These are phyloP conservation scores for Nyctibius bracteatus DNA, from an alignment of 2,113 vertebrate species.

Conservation along the genomic window DNA sequence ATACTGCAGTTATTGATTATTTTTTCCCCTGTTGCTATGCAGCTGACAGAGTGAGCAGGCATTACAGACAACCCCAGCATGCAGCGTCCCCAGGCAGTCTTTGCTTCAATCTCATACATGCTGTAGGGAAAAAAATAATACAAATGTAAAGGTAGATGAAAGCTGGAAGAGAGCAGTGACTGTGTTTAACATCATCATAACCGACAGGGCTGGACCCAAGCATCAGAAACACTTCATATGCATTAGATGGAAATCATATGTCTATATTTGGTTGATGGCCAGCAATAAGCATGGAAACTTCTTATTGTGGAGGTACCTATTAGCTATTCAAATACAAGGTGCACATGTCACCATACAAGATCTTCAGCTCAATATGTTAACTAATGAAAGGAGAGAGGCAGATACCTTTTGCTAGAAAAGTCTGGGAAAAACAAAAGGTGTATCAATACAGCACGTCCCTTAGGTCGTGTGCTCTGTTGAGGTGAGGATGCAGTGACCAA, in stretches of 20 bases:
- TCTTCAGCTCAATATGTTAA: background rate
- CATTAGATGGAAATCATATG: background rate
- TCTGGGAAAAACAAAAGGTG: background rate
- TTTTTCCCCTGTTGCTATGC: background rate
- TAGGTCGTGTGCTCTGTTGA: background rate
- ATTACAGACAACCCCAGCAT: background rate
- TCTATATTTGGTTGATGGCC: background rate
- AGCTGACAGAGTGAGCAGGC: background rate
- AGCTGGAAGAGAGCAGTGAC: background rate
- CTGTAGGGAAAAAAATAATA: background rate
- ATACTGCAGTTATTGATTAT: background rate
- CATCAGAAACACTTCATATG: background rate
- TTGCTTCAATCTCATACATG: background rate
- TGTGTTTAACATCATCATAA: background rate
- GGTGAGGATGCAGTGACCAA: background rate
- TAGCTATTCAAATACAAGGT: background rate
- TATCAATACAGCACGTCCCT: background rate
- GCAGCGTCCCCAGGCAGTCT: background rate
- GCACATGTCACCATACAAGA: background rate
- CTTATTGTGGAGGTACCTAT: background rate
- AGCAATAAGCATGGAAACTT: background rate
- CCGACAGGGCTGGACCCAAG: background rate
- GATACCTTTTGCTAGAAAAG: background rate
- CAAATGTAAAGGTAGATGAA: background rate
- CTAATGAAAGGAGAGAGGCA: background rate